Percentiles rank a stretch among this genome's conserved stretches.
Conservation (phyloP, 35 echinoderm and acorn worm genomes). For the Apostichopus californicus region DNA sequence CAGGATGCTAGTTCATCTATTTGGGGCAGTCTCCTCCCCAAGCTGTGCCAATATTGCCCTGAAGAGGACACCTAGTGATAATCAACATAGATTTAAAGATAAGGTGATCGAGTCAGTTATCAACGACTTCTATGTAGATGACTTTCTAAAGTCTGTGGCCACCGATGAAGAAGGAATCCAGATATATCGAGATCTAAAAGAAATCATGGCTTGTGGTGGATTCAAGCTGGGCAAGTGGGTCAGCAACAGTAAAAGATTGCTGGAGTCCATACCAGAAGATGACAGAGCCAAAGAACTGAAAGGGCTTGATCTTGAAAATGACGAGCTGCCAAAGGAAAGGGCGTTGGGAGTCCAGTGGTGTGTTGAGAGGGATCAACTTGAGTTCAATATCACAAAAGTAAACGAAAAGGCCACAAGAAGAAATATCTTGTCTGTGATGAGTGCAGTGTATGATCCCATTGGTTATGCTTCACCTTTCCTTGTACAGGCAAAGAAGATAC, state of each 20-base stretch:
- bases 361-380: slow-evolving; percentile 52
- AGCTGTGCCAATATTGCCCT: slow-evolving; percentile 66
- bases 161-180: slow-evolving; percentile 59
- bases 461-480: slow-evolving; percentile 67
- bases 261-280: slow-evolving; percentile 50
- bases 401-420: slow-evolving; percentile 62
- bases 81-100: not conserved
- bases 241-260: slow-evolving; percentile 56
- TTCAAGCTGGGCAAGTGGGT: slow-evolving; percentile 82
- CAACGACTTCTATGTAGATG: slow-evolving; percentile 75
- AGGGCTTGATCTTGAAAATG: slow-evolving; percentile 53
- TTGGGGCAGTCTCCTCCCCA: slow-evolving; percentile 72
- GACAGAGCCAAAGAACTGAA: slow-evolving; percentile 57
- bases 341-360: slow-evolving; percentile 74
- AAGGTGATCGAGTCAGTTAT: slow-evolving; percentile 45
- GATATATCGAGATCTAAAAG: slow-evolving; percentile 17
- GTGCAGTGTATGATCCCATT: slow-evolving; percentile 65
- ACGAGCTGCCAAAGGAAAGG: slow-evolving; percentile 49
- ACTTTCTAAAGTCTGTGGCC: slow-evolving; percentile 64
- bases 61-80: slow-evolving; percentile 57
- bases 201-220: slow-evolving; percentile 37
- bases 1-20: slow-evolving; percentile 78
- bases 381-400: slow-evolving; percentile 36
- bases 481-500: slow-evolving; percentile 60
- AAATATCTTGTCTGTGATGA: slow-evolving; percentile 62